These are phyloP conservation scores for Bradypus variegatus DNA, from an alignment of 2,797 vertebrate species.

Conservation along the genomic window DNA sequence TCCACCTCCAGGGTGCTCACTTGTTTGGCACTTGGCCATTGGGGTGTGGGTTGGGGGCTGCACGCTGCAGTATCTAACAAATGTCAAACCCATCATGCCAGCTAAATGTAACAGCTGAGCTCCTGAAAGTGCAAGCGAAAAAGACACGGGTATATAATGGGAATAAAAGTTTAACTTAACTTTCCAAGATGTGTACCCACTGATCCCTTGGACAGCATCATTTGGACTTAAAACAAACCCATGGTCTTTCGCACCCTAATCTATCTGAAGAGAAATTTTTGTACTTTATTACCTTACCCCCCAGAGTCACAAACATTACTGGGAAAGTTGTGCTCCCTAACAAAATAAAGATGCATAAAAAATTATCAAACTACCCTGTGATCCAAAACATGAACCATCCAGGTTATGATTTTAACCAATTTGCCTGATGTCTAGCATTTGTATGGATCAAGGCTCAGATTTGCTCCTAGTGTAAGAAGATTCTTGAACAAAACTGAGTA, in stretches of 20 bases:
- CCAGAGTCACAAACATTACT: not conserved
- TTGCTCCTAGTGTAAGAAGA: not conserved
- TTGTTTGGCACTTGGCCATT: not conserved
- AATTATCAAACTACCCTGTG: not conserved
- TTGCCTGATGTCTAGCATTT: not conserved
- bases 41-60: not conserved
- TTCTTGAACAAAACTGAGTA: not conserved
- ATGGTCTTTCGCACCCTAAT: not conserved
- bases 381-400: not conserved
- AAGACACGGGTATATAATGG: not conserved
- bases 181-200: not conserved
- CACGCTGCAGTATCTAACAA: not conserved
- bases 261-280: not conserved
- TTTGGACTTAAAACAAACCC: not conserved
- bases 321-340: not conserved
- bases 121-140: not conserved
- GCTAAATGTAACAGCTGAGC: not conserved
- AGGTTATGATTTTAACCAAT: not conserved
- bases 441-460: not conserved
- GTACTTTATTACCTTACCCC: not conserved
- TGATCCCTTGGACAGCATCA: fast-evolving
- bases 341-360: not conserved
- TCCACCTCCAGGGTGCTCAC: not conserved
- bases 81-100: not conserved
- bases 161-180: not conserved